A percentile compares a stretch with the other conserved stretches of the same genome.
phyloP scores from a whole-genome alignment of 2,888 invertebrate species.

The Hesperia comma region DNA sequence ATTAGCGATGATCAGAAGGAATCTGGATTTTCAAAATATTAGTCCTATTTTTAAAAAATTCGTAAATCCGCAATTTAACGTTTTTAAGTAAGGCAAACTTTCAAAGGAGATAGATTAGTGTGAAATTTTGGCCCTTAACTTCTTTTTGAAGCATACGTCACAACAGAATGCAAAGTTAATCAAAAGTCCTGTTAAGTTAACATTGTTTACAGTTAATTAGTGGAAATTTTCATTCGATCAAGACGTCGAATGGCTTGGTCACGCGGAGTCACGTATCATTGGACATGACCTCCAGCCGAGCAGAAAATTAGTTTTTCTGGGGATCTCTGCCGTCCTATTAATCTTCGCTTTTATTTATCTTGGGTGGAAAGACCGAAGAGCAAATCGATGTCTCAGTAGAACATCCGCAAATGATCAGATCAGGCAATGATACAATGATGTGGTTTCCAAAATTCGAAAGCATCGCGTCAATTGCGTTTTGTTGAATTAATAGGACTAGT shows the following conservation, averaged over 20 bases:
- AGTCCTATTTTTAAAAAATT: too few relatives aligned
- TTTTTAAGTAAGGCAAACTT: too few relatives aligned
- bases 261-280: constrained; percentile 57
- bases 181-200: background rate
- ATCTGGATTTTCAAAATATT: too few relatives aligned
- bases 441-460: too few relatives aligned
- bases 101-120: too few relatives aligned
- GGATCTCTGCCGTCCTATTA: constrained; percentile 31
- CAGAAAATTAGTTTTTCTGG: constrained; percentile 58
- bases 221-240: constrained; percentile 22
- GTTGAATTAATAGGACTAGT: too few relatives aligned
- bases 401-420: background rate
- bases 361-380: background rate
- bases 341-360: background rate
- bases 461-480: too few relatives aligned
- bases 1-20: too few relatives aligned
- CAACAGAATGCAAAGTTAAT: background rate
- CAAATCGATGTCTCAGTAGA: background rate
- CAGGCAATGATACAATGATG: too few relatives aligned
- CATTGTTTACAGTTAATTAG: constrained; percentile 7
- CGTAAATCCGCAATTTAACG: too few relatives aligned
- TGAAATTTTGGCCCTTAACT: too few relatives aligned
- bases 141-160: too few relatives aligned
- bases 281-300: constrained; percentile 56
- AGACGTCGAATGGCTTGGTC: constrained; percentile 31